Evolutionary conservation across 2,888 invertebrate genomes (phyloP).

Genomic region (Orthonevra nobilis): DNA sequence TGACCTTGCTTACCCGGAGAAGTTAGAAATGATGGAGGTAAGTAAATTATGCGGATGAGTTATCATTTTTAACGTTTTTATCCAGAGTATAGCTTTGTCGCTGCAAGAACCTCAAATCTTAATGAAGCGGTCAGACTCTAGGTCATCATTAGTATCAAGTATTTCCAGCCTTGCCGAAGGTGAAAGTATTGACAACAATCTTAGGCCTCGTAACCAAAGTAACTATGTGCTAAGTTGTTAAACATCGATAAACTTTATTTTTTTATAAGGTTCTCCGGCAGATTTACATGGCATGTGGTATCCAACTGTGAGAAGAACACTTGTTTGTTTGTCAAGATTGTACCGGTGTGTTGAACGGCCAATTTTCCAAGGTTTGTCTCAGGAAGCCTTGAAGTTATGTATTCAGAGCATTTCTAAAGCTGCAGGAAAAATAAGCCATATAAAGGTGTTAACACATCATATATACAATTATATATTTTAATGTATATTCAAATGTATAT

Average conservation of each 20-base stretch:
- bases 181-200: slow-evolving; percentile 82
- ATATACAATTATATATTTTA: background rate
- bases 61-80: slow-evolving; percentile 47
- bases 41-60: no score
- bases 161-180: slow-evolving; percentile 87
- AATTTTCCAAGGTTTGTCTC: slow-evolving; percentile 97
- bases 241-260: background rate
- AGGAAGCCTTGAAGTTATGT: slow-evolving; percentile 96
- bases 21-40: slow-evolving; percentile 98
- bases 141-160: slow-evolving; percentile 85
- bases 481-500: background rate
- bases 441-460: slow-evolving; percentile 81
- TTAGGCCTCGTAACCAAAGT: slow-evolving; percentile 74
- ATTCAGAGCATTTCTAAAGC: slow-evolving; percentile 94
- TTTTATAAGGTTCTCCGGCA: slow-evolving; percentile 91
- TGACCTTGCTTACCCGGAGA: slow-evolving; percentile 98
- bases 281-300: slow-evolving; percentile 99
- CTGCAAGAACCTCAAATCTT: slow-evolving; percentile 83
- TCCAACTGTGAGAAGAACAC: slow-evolving; percentile 95
- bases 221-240: no score
- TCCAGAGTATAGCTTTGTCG: slow-evolving; percentile 84
- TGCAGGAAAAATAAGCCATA: slow-evolving; percentile 87
- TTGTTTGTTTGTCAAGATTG: slow-evolving; percentile 95
- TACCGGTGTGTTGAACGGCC: slow-evolving; percentile 94
- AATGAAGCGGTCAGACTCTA: slow-evolving; percentile 85